Base-by-base conservation (phyloP, 2,797 vertebrate genomes). In the Pempheris klunzingeri region DNA sequence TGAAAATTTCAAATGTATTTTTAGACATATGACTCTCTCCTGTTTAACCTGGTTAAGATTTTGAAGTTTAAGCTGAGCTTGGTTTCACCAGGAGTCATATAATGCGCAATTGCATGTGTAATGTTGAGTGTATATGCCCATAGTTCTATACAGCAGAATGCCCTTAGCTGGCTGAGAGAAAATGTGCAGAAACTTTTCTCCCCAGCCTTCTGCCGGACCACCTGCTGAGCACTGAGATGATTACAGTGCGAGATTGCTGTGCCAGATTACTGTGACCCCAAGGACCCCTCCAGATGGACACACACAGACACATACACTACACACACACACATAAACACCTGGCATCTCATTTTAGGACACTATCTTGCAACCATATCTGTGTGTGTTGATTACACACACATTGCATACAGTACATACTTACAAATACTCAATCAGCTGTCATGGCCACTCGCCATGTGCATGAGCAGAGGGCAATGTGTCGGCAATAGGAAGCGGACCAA, bases 241-340 rank as follows among this genome's bases (percentile, higher is more conserved):
- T 94, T 93, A 93, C 89, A 89, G 85, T 84, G 83, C 36, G 84
- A 93, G 90, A 90, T 90, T 86, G 87, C 92, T 89, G 86, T 85
- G 88, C 90, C 91, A 93, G 93, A 93, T 93, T 92, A 92, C 89
- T 87, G 77, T 87, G 88, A 94, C 94, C 94, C 84, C 20, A 28
- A 85, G 61, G 82, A 93, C 87, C 89, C 81, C 47, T 92, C 90
- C 92, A 92, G 93, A 93, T 93, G 91, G 90, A 93, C 86, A 84
- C 73, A 84, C 71, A 83, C 50, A 78, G 63, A 65, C 36, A 77
- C 61, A 77, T 50, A 79, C 36, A 71, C 58, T 53, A 74, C 28
- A 64, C 20, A 62, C 59, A 78, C 26, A 60, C 68, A 74, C 70
- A 82, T 41, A 77, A 71, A 86, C 89, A 90, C 90, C 89, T 91